Conservation (phyloP, 2,113 vertebrate genomes). For the Ictidomys tridecemlineatus region DNA sequence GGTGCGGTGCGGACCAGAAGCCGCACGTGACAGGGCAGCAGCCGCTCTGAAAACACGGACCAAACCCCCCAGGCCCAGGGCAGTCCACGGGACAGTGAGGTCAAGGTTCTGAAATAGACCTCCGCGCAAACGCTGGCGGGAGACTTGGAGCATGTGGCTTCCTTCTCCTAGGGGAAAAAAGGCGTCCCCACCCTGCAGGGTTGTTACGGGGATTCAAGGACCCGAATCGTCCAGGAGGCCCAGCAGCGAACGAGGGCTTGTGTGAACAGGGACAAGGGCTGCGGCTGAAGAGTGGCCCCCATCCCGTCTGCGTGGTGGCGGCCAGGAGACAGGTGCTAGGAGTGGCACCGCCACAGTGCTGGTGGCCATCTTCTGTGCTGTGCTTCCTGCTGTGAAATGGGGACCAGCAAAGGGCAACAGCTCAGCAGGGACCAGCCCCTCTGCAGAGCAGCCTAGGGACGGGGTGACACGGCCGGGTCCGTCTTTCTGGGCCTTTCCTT, state of each 20-base stretch:
- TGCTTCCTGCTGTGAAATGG: neutral
- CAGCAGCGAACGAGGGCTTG: too few species aligned
- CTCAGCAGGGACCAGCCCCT: neutral
- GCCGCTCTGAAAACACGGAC: neutral
- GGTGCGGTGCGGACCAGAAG: too few species aligned
- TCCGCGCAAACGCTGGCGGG: neutral
- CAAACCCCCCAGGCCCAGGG: neutral
- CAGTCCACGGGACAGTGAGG: neutral
- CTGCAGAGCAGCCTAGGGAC: neutral
- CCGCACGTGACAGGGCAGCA: neutral
- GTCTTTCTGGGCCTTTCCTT: neutral
- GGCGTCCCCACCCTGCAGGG: neutral
- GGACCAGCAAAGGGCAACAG: neutral
- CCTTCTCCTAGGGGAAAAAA: neutral
- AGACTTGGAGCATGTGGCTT: neutral
- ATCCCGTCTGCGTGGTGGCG: fast-evolving
- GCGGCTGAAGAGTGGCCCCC: neutral
- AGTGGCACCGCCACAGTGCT: neutral
- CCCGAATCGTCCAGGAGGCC: neutral
- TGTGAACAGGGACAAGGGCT: fast-evolving
- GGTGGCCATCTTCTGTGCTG: neutral
- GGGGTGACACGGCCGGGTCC: neutral
- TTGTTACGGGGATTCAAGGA: neutral
- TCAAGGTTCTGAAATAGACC: neutral
- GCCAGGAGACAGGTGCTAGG: too few species aligned